phyloP scores from a whole-genome alignment of 2,797 vertebrate genomes.

The Crenichthys baileyi region DNA sequence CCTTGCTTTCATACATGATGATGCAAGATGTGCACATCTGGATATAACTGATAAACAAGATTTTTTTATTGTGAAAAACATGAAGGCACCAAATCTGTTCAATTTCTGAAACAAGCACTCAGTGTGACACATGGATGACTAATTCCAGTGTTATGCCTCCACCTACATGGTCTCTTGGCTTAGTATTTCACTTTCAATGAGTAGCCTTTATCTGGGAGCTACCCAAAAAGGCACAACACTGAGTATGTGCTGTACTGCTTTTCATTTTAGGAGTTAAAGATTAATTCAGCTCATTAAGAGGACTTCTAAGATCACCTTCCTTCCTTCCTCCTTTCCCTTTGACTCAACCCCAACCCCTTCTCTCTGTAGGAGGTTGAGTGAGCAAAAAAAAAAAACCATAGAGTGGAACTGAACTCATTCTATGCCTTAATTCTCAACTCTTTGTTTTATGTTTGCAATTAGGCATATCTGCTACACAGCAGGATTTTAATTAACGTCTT shows the following conservation, averaged over 20 bases:
- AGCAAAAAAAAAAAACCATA: conserved; percentile 41
- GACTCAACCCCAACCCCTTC: conserved; percentile 23
- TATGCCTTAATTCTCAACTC: conserved; percentile 65
- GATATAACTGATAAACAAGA: conserved; percentile 19
- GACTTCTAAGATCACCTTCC: conserved; percentile 38
- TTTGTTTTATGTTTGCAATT: conserved; percentile 74
- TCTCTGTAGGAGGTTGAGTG: conserved; percentile 49
- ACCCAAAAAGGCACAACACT: conserved; percentile 43
- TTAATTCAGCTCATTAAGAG: conserved; percentile 62
- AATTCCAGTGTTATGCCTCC: conserved; percentile 31
- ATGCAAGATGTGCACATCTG: conserved; percentile 61
- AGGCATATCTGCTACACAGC: conserved; percentile 74
- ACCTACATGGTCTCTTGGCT: conserved; percentile 33
- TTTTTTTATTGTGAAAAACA: conserved; percentile 22
- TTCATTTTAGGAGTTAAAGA: conserved; percentile 53
- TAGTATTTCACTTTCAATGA: conserved; percentile 43
- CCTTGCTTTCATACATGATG: conserved; percentile 57
- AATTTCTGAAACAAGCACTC: conserved; percentile 27
- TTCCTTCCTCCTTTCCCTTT: conserved; percentile 29
- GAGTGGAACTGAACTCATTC: conserved; percentile 70
- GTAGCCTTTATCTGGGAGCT: conserved; percentile 39
- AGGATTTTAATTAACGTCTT: conserved; percentile 80
- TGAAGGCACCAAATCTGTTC: conserved; percentile 4
- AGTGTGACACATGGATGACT: conserved; percentile 41
- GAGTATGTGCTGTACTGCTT: conserved; percentile 36